Base-by-base conservation (phyloP, 92 coral and sea anemone species). In the Meandrina meandrites region DNA sequence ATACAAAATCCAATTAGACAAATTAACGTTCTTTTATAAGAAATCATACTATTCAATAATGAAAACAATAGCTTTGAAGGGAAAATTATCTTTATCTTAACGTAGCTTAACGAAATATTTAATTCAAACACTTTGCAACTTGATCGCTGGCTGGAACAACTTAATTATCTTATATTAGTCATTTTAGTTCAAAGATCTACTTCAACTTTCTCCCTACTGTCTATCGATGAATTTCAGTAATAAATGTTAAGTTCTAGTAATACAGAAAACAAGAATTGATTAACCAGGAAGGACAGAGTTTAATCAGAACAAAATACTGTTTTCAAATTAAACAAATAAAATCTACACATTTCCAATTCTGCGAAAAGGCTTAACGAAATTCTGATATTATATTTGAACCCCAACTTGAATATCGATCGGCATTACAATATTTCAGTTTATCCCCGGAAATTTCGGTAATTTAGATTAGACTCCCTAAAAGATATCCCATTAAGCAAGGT, bases 1-100 rank as follows among this genome's bases (percentile, higher is more conserved):
- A 45, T 81, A 45, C 57, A 66, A 37, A 28, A 81, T 66, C 71
- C 84, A 66, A 67, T 81, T 37, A 81, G n/a, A 37, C 37, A 64
- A n/a, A 66, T n/a, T 35, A 42, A 24, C 48, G 31, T 9, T 58
- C 71, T 36, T 35, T 56, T 34, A 36, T 21, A 10, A 34, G 70
- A 18, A 58, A 66, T 66, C 24, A 66, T 13, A 30, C 35, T 16
- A 1, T n/a, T 31, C 30, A 81, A 81, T 27, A 21, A 35, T 66
- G 31, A 81, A 40, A 67, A 67, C 24, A 64, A 81, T 15, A 16
- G 70, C 28, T 58, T 30, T 28, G 28, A 57, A 79, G 47, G 48
- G 1, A 57, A 79, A 32, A 4, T 48, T 4, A 48, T 12, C 11
- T 4, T 8, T 37, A 15, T 32, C 24, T 79, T 18, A 36, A 17